Conservation (phyloP, 2,888 invertebrate species). For the Cephus nigrinus region DNA sequence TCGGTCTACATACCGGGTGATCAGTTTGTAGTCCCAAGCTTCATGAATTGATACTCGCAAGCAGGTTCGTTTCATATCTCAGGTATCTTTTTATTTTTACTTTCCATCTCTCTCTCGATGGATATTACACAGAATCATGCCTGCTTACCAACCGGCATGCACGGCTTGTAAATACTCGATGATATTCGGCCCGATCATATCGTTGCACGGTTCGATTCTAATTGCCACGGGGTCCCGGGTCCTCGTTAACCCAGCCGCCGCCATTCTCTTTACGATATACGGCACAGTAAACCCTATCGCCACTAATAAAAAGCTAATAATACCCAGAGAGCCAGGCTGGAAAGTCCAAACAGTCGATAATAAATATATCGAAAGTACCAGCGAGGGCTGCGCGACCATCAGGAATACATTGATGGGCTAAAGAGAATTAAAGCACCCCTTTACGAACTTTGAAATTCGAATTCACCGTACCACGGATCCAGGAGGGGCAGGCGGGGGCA, state of each 20-base stretch:
- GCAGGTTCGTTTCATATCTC: not conserved
- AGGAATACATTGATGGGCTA: not conserved
- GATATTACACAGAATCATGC: not conserved
- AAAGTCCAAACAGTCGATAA: conserved; percentile 21
- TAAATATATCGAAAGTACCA: conserved; percentile 18
- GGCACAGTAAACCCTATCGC: conserved; percentile 22
- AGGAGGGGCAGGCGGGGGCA: not conserved
- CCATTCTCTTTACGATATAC: not conserved
- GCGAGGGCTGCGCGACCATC: not conserved
- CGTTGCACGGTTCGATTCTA: conserved; percentile 1
- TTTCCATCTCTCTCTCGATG: not conserved
- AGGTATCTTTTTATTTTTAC: not conserved
- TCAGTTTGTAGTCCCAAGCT: not conserved
- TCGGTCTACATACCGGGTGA: not conserved
- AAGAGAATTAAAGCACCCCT: not conserved
- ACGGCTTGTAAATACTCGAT: not conserved
- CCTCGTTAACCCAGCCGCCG: conserved; percentile 5
- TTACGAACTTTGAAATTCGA: not conserved
- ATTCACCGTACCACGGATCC: not conserved
- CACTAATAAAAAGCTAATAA: conserved; percentile 32
- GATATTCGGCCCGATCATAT: conserved; percentile 3
- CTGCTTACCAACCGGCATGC: not conserved
- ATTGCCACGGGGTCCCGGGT: conserved; percentile 6
- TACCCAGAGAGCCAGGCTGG: conserved; percentile 20
- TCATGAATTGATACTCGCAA: not conserved